phyloP scores from a whole-genome alignment of 2,888 invertebrate species.

The Thyatira batis region DNA sequence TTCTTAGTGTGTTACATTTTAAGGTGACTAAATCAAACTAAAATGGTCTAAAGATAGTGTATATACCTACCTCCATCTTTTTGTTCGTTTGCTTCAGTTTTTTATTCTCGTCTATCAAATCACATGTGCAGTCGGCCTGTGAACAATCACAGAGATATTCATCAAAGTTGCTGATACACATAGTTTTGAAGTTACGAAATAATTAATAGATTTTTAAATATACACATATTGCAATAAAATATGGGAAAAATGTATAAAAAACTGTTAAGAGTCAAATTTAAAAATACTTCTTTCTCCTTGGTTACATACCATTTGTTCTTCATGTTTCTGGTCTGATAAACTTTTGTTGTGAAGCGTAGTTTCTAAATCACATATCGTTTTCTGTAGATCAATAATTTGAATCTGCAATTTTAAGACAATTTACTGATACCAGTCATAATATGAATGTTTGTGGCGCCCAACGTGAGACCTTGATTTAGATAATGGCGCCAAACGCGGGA shows the following conservation, averaged over 20 bases:
- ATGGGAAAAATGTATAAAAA: background rate
- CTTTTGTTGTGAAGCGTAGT: background rate
- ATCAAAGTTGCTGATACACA: too few relatives aligned
- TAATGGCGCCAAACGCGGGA: background rate
- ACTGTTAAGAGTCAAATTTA: background rate
- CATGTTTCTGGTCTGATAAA: background rate
- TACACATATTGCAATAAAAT: too few relatives aligned
- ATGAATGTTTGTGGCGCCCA: background rate
- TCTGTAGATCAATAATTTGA: constrained; percentile 11
- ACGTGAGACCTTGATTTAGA: background rate
- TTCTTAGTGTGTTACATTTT: too few relatives aligned
- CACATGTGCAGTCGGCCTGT: constrained; percentile 62
- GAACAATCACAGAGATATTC: constrained; percentile 10
- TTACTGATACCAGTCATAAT: too few relatives aligned
- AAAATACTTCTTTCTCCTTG: background rate
- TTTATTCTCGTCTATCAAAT: constrained; percentile 51
- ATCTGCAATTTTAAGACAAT: constrained; percentile 17
- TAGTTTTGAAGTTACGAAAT: too few relatives aligned
- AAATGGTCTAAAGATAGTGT: background rate
- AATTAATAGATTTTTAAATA: too few relatives aligned
- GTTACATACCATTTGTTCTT: background rate
- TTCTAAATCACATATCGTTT: background rate
- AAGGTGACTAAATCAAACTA: too few relatives aligned
- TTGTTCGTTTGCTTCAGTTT: constrained; percentile 46
- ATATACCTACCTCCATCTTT: constrained; percentile 38